Evolutionary conservation across 2,113 vertebrate species (phyloP), one percentile per base, ranked within the genome.

Genomic region (Sorex araneus): DNA sequence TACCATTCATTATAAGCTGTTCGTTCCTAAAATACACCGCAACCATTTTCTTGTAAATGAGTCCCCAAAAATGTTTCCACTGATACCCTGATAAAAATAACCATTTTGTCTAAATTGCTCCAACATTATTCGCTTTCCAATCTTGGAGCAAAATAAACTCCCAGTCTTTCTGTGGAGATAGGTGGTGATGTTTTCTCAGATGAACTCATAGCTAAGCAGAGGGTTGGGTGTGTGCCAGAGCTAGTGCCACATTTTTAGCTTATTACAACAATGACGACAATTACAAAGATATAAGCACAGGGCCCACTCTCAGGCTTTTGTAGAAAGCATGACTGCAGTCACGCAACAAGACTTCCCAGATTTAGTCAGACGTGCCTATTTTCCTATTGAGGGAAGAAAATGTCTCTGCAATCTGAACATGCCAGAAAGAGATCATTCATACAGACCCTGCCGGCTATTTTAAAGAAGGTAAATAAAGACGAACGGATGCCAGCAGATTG

Each of bases 11-110:
- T 54, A 80, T 79, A 94, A 93, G 71, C 87, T 47, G 73, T 93
- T 96, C 90, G 74, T 71, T 89, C 57, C 83, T 93, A 91, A 94
- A 94, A 95, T 92, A 86, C 94, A 71, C 69, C 54, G 54, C 23
- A 89, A 71, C 50, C 77, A 93, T 91, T 94, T 95, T 88, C 47
- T 23, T 88, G 77, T 81, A 94, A 92, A 81, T 78, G 54, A 90
- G 18, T 82, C 16, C 63, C 78, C 71, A 77, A 71, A 91, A 54
- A 54, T 36, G 63, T 77, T 64, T 93, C 76, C 89, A 92, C 80
- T 87, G 83, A 92, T 86, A 66, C 15, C 12, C 0, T 84, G 5
- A 18, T 67, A 91, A 95, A 96, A 94, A 95, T 84, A 95, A 83
- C 8, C 10, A n/a, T 93, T 90, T 90, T 94, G 9, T 77, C 69